A percentile compares a stretch with the other conserved stretches of the same genome.
These are phyloP conservation scores for Calvadosia cruxmelitensis DNA, from an alignment of 30 jellyfish, hydroid and myxozoan genomes.

Conservation along the genomic window DNA sequence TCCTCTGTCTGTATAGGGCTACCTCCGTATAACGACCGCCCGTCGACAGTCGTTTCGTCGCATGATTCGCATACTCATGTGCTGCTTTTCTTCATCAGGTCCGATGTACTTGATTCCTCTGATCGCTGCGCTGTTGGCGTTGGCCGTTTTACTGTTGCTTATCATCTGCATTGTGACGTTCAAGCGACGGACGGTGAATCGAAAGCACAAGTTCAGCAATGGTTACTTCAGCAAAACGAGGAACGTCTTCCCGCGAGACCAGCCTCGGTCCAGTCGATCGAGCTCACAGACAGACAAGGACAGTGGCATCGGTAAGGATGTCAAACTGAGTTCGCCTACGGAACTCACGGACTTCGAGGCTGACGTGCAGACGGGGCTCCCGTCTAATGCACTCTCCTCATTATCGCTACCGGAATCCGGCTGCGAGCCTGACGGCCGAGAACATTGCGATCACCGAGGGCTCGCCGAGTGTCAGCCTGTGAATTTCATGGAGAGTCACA, in stretches of 20 bases:
- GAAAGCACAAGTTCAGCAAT: slow-evolving; percentile 10
- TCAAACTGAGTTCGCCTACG: slow-evolving; percentile 41
- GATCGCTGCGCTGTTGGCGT: slow-evolving; percentile 53
- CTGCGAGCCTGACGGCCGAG: slow-evolving; percentile 23
- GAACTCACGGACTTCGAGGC: slow-evolving; percentile 54
- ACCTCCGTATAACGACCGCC: neutral
- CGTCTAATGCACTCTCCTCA: slow-evolving; percentile 11
- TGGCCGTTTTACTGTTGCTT: slow-evolving; percentile 37
- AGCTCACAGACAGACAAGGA: slow-evolving; percentile 17
- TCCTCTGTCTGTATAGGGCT: neutral
- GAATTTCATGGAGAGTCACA: neutral
- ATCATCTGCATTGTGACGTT: slow-evolving; percentile 36
- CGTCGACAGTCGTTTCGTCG: neutral
- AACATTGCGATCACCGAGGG: neutral
- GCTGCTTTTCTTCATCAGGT: slow-evolving; percentile 8
- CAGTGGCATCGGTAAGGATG: slow-evolving; percentile 1
- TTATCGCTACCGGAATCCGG: slow-evolving; percentile 29
- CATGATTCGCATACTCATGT: neutral
- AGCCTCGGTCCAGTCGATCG: slow-evolving; percentile 27
- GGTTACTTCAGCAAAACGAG: slow-evolving; percentile 47
- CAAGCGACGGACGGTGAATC: slow-evolving; percentile 17
- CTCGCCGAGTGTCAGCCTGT: neutral
- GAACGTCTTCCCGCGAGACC: slow-evolving; percentile 18
- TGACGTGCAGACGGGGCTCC: neutral
- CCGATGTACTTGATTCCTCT: slow-evolving; percentile 54